A percentile compares a stretch with the other conserved stretches of the same genome.
Conservation (phyloP, 2,113 vertebrate species). For the Chamaetylas fuelleborni region DNA sequence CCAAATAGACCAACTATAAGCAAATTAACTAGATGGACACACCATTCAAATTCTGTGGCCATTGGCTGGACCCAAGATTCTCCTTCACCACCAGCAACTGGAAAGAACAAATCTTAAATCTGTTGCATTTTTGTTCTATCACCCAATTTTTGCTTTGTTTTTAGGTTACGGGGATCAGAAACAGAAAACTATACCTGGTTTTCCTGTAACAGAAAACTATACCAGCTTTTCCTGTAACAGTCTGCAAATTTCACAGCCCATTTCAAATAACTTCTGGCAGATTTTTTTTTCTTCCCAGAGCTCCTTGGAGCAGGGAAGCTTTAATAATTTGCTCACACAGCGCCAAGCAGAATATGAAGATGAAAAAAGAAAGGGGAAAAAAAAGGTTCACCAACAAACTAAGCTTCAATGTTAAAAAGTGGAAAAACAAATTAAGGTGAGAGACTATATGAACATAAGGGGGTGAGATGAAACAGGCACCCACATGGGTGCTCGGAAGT, state of each 20-base stretch:
- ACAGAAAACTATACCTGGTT: neutral
- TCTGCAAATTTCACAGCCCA: neutral
- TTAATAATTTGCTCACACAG: conserved; percentile 5
- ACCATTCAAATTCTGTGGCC: neutral
- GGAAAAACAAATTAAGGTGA: neutral
- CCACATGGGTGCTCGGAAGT: accelerated
- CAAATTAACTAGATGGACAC: neutral
- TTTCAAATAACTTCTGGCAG: conserved; percentile 14
- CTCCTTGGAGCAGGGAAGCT: neutral
- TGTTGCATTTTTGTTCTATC: neutral
- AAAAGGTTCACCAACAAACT: neutral
- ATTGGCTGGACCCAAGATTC: neutral
- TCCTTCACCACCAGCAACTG: neutral
- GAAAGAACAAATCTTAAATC: neutral
- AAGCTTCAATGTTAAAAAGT: neutral
- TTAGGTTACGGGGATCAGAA: neutral
- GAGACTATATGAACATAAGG: neutral
- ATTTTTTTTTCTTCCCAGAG: neutral
- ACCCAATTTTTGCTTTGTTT: neutral
- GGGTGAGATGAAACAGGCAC: neutral
- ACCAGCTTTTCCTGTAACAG: neutral
- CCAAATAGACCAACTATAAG: neutral
- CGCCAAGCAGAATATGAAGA: neutral
- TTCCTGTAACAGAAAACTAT: neutral
- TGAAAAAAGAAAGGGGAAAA: neutral